Percentiles rank a stretch among this genome's conserved stretches.
Evolutionary conservation across 2,113 vertebrate species (phyloP).

Genomic region (Gavia stellata): DNA sequence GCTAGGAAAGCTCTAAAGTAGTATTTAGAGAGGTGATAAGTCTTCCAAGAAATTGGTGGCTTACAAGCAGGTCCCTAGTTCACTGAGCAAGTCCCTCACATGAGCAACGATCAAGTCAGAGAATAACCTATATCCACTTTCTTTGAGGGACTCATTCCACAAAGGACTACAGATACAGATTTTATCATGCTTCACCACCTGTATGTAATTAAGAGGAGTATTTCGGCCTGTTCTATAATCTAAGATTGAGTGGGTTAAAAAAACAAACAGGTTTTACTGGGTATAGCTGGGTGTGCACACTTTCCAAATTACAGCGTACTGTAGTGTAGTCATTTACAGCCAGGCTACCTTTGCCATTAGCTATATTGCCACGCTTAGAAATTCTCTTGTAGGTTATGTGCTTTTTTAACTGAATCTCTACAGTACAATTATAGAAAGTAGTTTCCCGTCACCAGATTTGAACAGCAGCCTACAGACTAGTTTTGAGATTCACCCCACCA

Average conservation of each 20-base stretch:
- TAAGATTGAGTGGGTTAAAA: background rate
- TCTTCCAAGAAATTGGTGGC: background rate
- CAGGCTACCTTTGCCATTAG: background rate
- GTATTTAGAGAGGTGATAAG: background rate
- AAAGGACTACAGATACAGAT: background rate
- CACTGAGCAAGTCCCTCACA: background rate
- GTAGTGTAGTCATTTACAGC: background rate
- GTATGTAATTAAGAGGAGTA: background rate
- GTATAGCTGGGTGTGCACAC: background rate
- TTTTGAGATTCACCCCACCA: background rate
- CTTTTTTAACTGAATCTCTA: background rate
- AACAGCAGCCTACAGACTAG: background rate
- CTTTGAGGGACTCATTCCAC: background rate
- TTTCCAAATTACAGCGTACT: background rate
- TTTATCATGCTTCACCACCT: background rate
- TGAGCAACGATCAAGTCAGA: background rate
- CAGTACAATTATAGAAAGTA: background rate
- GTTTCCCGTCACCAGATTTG: background rate
- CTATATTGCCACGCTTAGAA: background rate
- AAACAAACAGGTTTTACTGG: slow-evolving; percentile 38
- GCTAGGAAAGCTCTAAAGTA: background rate
- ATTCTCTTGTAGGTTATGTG: too few species aligned
- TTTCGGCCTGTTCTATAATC: background rate
- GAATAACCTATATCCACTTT: background rate
- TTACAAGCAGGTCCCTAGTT: background rate